Conservation (phyloP, 2,888 invertebrate genomes). For the Pterostichus madidus region DNA sequence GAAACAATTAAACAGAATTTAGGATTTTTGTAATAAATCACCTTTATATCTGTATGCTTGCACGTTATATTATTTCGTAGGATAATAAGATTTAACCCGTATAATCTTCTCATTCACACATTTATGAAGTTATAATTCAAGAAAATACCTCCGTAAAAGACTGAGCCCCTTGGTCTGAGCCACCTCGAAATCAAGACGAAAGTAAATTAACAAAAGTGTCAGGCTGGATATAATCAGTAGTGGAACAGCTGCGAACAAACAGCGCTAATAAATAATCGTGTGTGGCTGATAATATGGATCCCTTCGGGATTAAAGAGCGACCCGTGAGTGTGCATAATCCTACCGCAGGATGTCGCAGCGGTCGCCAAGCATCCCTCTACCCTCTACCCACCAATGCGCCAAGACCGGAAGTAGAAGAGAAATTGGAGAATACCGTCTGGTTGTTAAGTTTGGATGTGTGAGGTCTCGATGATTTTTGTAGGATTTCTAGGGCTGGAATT, state of each 20-base stretch:
- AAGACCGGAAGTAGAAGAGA: conserved; percentile 17
- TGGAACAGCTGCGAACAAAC: conserved; percentile 59
- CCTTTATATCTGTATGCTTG: background rate
- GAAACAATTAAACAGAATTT: no score
- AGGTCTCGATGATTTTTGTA: no score
- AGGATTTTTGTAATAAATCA: conserved; percentile 4
- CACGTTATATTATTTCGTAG: background rate
- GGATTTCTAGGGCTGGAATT: no score
- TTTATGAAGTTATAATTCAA: conserved; percentile 39
- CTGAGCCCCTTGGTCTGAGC: background rate
- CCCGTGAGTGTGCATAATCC: conserved; percentile 64
- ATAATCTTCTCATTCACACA: conserved; percentile 34
- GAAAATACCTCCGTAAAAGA: conserved; percentile 1
- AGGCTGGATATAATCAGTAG: conserved; percentile 50
- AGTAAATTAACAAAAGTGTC: conserved; percentile 57
- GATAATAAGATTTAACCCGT: conserved; percentile 32
- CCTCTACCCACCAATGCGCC: background rate
- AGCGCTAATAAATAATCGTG: conserved; percentile 64
- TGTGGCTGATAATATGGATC: conserved; percentile 61
- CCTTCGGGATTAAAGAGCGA: conserved; percentile 59
- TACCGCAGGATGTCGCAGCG: conserved; percentile 58
- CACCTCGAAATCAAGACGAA: conserved; percentile 37
- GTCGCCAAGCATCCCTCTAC: conserved; percentile 4
- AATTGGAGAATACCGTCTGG: background rate
- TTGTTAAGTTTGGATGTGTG: background rate